Conservation (phyloP, 1,140 invertebrate species). For the Drosophila sturtevanti region DNA sequence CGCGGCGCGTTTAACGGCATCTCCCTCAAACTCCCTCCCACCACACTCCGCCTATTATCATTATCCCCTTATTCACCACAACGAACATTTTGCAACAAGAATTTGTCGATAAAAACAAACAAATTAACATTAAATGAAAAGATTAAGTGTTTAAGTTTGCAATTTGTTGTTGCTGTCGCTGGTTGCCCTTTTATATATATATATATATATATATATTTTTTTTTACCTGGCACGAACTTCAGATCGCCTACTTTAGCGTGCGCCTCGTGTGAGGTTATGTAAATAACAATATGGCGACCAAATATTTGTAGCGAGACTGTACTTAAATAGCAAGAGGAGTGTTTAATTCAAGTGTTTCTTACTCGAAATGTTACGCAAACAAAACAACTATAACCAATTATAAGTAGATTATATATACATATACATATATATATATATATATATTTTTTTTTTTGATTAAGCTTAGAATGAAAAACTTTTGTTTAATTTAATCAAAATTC, state of each 20-base stretch:
- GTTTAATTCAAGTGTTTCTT: not conserved
- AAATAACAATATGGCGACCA: slow-evolving; percentile 33
- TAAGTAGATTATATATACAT: too few species aligned
- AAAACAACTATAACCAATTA: not conserved
- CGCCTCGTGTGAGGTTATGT: slow-evolving; percentile 48
- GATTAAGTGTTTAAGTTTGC: slow-evolving; percentile 79
- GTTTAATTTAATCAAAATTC: too few species aligned
- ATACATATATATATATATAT: too few species aligned
- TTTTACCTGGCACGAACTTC: slow-evolving; percentile 56
- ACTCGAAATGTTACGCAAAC: too few species aligned
- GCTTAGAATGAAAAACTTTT: too few species aligned
- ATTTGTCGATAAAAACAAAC: slow-evolving; percentile 81
- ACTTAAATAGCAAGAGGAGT: not conserved
- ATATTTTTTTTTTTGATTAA: too few species aligned
- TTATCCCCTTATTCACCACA: not conserved
- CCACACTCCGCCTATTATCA: not conserved
- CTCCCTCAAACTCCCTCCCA: not conserved
- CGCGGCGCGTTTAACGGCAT: slow-evolving; percentile 64
- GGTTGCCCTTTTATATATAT: slow-evolving; percentile 13
- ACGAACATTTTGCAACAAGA: slow-evolving; percentile 19
- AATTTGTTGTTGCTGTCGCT: slow-evolving; percentile 29
- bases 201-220: too few species aligned
- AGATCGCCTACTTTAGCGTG: slow-evolving; percentile 13
- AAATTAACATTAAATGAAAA: slow-evolving; percentile 81
- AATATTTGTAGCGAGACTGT: not conserved